Base-by-base conservation (phyloP, 2,113 vertebrate genomes). In the Uropsilus gracilis region DNA sequence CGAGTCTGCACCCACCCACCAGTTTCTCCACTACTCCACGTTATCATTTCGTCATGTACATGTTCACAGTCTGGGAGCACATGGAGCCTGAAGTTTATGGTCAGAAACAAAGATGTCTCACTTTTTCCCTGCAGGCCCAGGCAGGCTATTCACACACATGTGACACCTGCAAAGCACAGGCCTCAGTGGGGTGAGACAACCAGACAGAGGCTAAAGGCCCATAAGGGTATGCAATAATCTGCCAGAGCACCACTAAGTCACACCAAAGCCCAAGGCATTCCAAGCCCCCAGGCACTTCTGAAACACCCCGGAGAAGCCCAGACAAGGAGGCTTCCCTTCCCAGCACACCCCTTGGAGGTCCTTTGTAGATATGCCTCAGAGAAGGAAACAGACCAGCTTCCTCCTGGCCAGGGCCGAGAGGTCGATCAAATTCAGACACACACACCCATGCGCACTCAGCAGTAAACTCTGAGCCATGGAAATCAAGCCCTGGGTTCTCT, bases 401-500 rank as follows among this genome's bases (percentile, higher is more conserved):
- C 46, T 61, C 64, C 72, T 64, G 46, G 84, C 57, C 16, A 55
- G 83, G 42, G 68, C 57, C 32, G 50, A 64, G 50, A 89, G 61
- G 46, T 80, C 42, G 24, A 85, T 78, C 42, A 57, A 37, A 53
- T 77, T 82, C 84, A 92, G 39, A 71, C 46, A 93, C 13, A 93
- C 13, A 73, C 86, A 93, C 86, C 39, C 75, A 69, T 86, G 91
- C 83, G 73, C 77, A 80, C 63, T 87, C 55, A 90, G 95, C 93
- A 95, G 55, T 34, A 92, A 93, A 86, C 59, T 61, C 77, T 71
- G 48, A 92, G 82, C 57, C 92, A 42, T 20, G 42, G 57, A 95
- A 96, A 95, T 66, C 72, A 95, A 96, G 95, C 44, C 89, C 44
- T 75, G n/a, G n/a, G 78, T 66, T 97, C 85, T 64, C 80, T 82